Base-by-base conservation (phyloP, 1,140 invertebrate genomes). In the Brachionus manjavacas region DNA sequence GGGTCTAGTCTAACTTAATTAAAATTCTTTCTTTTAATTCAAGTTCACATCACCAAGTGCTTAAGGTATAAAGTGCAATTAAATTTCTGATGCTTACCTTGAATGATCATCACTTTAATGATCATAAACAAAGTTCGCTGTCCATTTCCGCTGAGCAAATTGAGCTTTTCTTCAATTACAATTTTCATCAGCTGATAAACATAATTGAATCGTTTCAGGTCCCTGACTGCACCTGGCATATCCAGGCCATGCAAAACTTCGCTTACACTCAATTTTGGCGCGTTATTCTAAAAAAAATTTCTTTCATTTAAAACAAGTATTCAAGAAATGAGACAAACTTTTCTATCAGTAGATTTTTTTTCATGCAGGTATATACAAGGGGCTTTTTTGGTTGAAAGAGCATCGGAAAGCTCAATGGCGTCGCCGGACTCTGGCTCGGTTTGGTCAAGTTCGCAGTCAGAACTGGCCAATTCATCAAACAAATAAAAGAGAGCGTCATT, bases 121-220 rank as follows among this genome's bases (percentile, higher is more conserved):
- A 98, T 96, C 87, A 93, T 94, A 85, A 99, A 93, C 20, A 98
- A 91, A 70, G 95, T 93, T 88, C 96, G 95, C 89, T 98, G 95
- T 35, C 95, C 95, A 86, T 94, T 95, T 25, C 96, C 97, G 85
- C 95, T 95, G 25, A 99, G 91, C 70, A 93, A 92, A 9, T 92
- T 92, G 86, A 96, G 91, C 86, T 93, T 93, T 88, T 95, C 93
- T 64, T 94, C 93, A 41, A 98, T 93, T 52, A 98, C 90, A 35
- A 98, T 91, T 87, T 96, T 93, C 79, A 98, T 90, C 43, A 99
- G 91, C 86, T 91, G 35, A 39, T 86, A 84, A 86, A 98, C 96
- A 89, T 98, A 99, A 89, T 97, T 96, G 90, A 98, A 98, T 78
- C 96, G 91, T 76, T 95, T 92, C 14, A 94, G 94, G 90, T 99